These are phyloP conservation scores for Aradophagus sp. DNA, from an alignment of 1,140 invertebrate species.

Conservation along the genomic window DNA sequence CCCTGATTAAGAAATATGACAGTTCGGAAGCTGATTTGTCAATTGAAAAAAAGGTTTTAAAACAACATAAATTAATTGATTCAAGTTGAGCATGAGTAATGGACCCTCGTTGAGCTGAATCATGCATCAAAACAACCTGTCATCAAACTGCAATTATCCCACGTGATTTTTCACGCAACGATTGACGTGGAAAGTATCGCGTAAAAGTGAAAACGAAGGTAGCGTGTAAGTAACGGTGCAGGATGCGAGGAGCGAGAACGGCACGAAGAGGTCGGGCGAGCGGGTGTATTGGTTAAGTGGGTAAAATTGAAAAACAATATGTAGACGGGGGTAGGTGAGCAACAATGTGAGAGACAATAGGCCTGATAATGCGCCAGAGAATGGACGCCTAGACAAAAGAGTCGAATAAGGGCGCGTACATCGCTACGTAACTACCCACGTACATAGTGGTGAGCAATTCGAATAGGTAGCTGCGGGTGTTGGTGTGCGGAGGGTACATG, in stretches of 20 bases:
- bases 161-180: not conserved
- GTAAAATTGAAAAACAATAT: conserved; percentile 76
- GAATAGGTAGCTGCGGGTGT: conserved; percentile 42
- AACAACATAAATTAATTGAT: no score
- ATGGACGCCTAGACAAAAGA: conserved; percentile 75
- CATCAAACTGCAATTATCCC: no score
- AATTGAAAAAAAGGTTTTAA: no score
- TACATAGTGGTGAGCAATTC: conserved; percentile 53
- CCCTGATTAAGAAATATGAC: no score
- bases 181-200: conserved; percentile 14
- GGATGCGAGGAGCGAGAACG: conserved; percentile 26
- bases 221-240: conserved; percentile 21
- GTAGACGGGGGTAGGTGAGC: conserved; percentile 65
- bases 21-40: no score
- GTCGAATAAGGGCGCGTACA: conserved; percentile 71
- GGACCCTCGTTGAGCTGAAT: no score
- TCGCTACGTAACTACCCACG: conserved; percentile 62
- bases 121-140: no score
- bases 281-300: conserved; percentile 74
- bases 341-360: conserved; percentile 76
- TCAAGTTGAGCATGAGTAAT: no score
- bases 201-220: conserved; percentile 30
- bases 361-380: conserved; percentile 75
- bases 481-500: conserved; percentile 40
- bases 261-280: conserved; percentile 52